Evolutionary conservation across 2,113 vertebrate species (phyloP).

Genomic region (Nyctereutes procyonoides): DNA sequence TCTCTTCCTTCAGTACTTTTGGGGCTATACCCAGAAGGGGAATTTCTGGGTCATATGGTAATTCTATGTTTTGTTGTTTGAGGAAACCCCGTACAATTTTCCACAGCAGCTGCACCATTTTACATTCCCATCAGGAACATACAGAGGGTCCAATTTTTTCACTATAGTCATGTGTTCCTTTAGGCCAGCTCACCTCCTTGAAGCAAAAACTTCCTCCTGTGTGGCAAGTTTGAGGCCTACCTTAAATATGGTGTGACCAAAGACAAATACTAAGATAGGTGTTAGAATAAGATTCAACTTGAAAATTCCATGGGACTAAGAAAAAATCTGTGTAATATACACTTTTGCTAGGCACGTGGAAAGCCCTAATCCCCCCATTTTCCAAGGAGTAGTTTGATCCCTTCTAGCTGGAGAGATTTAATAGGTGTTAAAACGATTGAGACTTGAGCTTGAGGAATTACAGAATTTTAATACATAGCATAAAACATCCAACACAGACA

Average conservation of each 20-base stretch:
- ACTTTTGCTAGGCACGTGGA: neutral
- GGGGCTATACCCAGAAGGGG: neutral
- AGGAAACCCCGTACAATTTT: neutral
- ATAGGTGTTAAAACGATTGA: constrained; percentile 44
- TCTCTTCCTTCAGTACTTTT: neutral
- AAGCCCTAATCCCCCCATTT: neutral
- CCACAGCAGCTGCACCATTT: neutral
- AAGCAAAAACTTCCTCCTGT: neutral
- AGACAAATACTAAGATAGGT: neutral
- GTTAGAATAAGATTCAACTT: neutral
- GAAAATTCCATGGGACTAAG: neutral
- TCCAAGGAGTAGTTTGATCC: constrained; percentile 40
- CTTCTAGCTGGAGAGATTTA: constrained; percentile 52
- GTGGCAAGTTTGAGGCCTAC: neutral
- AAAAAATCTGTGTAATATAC: neutral
- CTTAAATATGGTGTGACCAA: neutral
- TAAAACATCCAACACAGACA: constrained; percentile 27
- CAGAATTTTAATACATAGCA: constrained; percentile 53
- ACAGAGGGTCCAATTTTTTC: neutral
- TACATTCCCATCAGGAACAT: neutral
- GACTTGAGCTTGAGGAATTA: constrained; percentile 60
- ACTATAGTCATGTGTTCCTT: neutral
- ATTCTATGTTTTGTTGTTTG: neutral
- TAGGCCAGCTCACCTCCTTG: neutral
- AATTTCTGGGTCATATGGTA: neutral